Conservation (phyloP, 2,888 invertebrate genomes). For the Temnothorax rugatulus region DNA sequence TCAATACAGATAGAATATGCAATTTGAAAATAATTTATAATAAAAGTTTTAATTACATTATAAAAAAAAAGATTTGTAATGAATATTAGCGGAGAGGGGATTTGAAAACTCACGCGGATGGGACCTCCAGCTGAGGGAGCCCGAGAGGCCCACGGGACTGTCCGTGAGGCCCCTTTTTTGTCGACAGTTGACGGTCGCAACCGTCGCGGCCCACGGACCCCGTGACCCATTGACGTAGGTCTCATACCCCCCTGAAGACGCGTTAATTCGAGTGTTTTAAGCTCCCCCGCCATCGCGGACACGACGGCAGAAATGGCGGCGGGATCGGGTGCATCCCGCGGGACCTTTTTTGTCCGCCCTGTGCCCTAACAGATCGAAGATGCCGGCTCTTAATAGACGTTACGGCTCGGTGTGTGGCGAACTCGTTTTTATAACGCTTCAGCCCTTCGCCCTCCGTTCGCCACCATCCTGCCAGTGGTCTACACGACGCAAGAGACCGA, state of each 20-base stretch:
- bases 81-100: not conserved
- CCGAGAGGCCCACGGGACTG: conserved; percentile 70
- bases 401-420: conserved; percentile 33
- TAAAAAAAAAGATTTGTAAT: conserved; percentile 7
- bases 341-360: conserved; percentile 15
- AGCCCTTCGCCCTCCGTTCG: not conserved
- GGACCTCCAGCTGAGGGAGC: conserved; percentile 74
- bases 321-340: conserved; percentile 7
- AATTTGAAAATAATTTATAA: not conserved
- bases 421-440: conserved; percentile 19
- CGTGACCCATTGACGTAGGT: conserved; percentile 62
- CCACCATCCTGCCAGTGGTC: not conserved
- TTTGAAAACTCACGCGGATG: conserved; percentile 28
- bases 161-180: conserved; percentile 79
- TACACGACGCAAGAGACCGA: not conserved
- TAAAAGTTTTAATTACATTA: not conserved
- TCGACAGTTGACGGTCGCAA: conserved; percentile 59
- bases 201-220: conserved; percentile 52
- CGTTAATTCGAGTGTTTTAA: conserved; percentile 67
- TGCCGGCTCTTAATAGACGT: conserved; percentile 38
- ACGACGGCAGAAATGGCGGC: conserved; percentile 25
- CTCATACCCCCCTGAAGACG: conserved; percentile 69
- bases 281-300: conserved; percentile 23
- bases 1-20: not conserved
- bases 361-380: conserved; percentile 13